Base-by-base conservation (phyloP, 2,888 invertebrate species). In the Dione juno region DNA sequence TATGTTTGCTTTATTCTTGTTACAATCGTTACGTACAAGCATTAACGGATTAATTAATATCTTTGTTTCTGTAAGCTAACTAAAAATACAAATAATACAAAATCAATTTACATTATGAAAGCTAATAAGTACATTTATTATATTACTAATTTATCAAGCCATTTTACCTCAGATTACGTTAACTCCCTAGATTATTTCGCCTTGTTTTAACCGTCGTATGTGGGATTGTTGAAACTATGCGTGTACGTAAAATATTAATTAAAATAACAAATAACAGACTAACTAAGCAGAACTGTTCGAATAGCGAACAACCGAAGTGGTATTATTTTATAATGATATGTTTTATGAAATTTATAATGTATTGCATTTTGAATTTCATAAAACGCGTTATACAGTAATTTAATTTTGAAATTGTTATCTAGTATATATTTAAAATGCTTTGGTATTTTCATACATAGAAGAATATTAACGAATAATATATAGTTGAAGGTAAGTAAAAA, bases 171-270 rank as follows among this genome's bases (percentile, higher is more conserved):
- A 48, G 54, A 69, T 69, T 64, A 48, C 37, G 3, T 37, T 57
- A 69, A 64, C 53, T 57, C 54, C 54, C 54, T 19, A 8, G 63
- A 54, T 54, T 64, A 53, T 43, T 53, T 37, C 53, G 28, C 43
- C 41, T 68, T 50, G 41, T 59, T 68, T n/a, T n/a, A 68, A 28
- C 37, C 21, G 58, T n/a, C n/a, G 40, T 64, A 54, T 69, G 63
- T n/a, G 63, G 68, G 53, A 54, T 63, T 45, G 37, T 48, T 40
- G 53, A 45, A 63, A 57, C 64, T 54, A 21, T 14, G 21, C 21
- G 54, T 63, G 16, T 48, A 40, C 35, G 45, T 68, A 41, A 45
- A 63, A 64, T 69, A 69, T 40, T 69, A 40, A 69, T 53, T 61
- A 37, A 63, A 19, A 63, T 68, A 53, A 54, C 53, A 63, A 64